Evolutionary conservation across 2,888 invertebrate genomes (phyloP).

Genomic region (Lasioglossum malachurum): DNA sequence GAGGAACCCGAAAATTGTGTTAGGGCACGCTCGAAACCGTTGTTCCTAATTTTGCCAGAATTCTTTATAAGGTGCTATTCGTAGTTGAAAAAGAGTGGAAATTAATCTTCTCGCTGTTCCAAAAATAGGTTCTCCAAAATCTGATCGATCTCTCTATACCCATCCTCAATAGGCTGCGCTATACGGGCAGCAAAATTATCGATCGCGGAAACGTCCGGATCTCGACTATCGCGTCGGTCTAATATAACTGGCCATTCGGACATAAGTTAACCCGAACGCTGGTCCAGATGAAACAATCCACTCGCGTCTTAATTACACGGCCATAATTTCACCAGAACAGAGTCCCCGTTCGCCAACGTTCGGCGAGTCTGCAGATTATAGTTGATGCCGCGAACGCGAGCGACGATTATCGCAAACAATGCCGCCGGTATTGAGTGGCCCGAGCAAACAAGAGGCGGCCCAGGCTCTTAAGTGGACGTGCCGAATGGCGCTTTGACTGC

Average conservation of each 20-base stretch:
- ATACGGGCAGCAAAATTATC: not conserved
- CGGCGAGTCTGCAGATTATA: slow-evolving; percentile 60
- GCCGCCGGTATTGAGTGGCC: slow-evolving; percentile 64
- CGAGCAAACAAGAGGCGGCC: slow-evolving; percentile 50
- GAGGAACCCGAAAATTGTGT: too few species aligned
- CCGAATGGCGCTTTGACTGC: slow-evolving; percentile 51
- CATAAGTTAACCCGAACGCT: slow-evolving; percentile 45
- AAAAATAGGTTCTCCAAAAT: too few species aligned
- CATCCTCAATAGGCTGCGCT: not conserved
- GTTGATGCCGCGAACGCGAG: slow-evolving; percentile 56
- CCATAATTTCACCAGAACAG: slow-evolving; percentile 65
- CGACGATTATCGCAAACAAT: slow-evolving; percentile 70
- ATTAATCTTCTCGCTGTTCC: too few species aligned
- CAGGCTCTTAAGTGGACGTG: slow-evolving; percentile 46
- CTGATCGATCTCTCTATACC: not conserved
- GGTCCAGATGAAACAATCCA: slow-evolving; percentile 67
- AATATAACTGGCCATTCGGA: slow-evolving; percentile 25
- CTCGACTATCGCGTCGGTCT: not conserved
- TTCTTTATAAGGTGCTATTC: too few species aligned
- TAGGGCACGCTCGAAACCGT: too few species aligned
- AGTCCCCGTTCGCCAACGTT: slow-evolving; percentile 47
- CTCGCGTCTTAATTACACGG: slow-evolving; percentile 70
- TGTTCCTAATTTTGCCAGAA: too few species aligned
- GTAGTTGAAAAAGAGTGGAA: too few species aligned
- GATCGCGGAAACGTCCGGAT: not conserved